These are phyloP conservation scores for Trichomycterus rosablanca DNA, from an alignment of 2,113 vertebrate genomes.

Conservation along the genomic window DNA sequence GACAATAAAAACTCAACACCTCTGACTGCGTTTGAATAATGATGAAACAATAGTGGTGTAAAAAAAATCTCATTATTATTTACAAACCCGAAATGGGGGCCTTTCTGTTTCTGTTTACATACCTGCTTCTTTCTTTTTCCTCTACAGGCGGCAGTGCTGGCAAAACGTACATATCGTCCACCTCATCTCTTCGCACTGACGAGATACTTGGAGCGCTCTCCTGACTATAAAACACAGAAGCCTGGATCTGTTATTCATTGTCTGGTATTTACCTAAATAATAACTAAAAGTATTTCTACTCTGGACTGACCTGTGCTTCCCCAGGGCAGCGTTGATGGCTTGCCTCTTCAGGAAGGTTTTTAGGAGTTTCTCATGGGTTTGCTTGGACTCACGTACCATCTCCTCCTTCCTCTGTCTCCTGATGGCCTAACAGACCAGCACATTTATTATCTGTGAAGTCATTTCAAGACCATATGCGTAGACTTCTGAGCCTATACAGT, in stretches of 20 bases:
- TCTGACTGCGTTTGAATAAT: background rate
- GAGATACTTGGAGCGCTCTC: conserved; percentile 81
- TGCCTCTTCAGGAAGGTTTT: conserved; percentile 90
- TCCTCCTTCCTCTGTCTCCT: conserved; percentile 86
- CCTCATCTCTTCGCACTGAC: conserved; percentile 71
- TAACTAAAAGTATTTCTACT: background rate
- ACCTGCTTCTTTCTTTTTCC: conserved; percentile 79
- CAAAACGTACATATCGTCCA: conserved; percentile 83
- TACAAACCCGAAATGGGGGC: too few relatives aligned
- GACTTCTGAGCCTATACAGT: too few relatives aligned
- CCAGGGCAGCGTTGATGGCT: conserved; percentile 81
- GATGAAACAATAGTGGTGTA: too few relatives aligned
- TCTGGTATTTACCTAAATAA: background rate
- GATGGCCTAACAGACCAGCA: conserved; percentile 66
- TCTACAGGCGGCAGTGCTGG: conserved; percentile 72
- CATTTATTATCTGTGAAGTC: too few relatives aligned
- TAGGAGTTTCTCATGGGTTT: conserved; percentile 86
- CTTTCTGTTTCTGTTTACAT: conserved; percentile 36
- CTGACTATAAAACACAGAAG: conserved; percentile 56
- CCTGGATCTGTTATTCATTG: background rate
- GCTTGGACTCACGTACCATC: conserved; percentile 74
- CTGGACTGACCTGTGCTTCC: conserved; percentile 69
- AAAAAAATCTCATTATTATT: too few relatives aligned
- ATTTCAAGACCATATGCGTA: too few relatives aligned
- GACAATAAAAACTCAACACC: background rate